Evolutionary conservation across 2,113 vertebrate species (phyloP).

Genomic region (Perognathus longimembris): DNA sequence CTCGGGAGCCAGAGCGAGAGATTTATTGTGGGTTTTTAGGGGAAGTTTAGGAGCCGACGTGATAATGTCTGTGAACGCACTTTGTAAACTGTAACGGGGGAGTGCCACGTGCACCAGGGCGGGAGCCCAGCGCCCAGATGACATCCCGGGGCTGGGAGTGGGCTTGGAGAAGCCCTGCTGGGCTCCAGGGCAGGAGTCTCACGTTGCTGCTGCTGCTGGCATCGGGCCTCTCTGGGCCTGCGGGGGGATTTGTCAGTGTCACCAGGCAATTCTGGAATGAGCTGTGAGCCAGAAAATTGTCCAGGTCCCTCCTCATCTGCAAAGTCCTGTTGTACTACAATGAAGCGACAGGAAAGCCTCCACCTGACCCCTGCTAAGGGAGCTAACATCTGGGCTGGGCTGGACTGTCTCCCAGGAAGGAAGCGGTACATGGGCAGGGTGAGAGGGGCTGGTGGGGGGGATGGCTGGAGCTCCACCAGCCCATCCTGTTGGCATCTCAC

Average conservation of each 20-base stretch:
- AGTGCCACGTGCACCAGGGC: conserved; percentile 70
- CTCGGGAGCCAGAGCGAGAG: conserved; percentile 76
- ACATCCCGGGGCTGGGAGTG: conserved; percentile 46
- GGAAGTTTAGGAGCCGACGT: conserved; percentile 82
- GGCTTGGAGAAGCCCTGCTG: conserved; percentile 12
- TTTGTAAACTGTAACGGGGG: conserved; percentile 81
- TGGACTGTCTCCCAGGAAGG: not conserved
- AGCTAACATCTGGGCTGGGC: not conserved
- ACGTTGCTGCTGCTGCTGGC: not conserved
- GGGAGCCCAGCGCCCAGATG: conserved; percentile 60
- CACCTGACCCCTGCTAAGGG: not conserved
- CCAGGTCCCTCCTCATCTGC: not conserved
- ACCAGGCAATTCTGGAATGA: conserved; percentile 45
- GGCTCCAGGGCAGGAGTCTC: not conserved
- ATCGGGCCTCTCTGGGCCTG: conserved; percentile 30
- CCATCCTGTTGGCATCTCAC: not conserved
- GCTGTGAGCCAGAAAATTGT: conserved; percentile 64
- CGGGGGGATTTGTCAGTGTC: conserved; percentile 46
- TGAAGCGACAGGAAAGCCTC: not conserved
- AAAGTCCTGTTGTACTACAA: not conserved
- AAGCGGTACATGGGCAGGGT: not conserved
- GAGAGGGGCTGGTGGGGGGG: too few relatives aligned
- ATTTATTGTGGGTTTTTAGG: conserved; percentile 84
- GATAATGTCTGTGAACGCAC: conserved; percentile 83
- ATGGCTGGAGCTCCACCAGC: too few relatives aligned